Base-by-base conservation (phyloP, 2,888 invertebrate genomes). In the Ennomos erosarius region DNA sequence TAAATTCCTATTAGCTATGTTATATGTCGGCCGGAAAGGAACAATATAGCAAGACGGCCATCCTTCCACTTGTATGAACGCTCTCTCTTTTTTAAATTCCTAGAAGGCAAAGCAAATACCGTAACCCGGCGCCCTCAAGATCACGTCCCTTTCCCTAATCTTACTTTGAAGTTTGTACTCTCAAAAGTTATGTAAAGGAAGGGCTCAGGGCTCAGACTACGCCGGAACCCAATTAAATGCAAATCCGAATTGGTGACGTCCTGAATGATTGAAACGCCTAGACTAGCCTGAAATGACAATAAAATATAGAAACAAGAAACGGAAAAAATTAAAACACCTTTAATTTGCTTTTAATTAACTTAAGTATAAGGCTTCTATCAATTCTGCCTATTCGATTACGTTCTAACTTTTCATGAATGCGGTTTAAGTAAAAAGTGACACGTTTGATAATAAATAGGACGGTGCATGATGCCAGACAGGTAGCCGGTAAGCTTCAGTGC, bases 1-100 rank as follows among this genome's bases (percentile, higher is more conserved):
- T 68, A 66, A 56, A 65, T 64, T 51, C 61, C 47, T 55, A 55
- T 59, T 62, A 63, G 38, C 44, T 53, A 52, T 38, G 51, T 55
- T 49, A 50, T 61, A 61, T 47, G 60, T 57, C 57, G 47, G 53
- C 67, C 65, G 68, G 68, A 68, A 69, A 67, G 54, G 62, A 65
- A 69, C 63, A 67, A 70, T 68, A 65, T 49, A 52, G 56, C 10
- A 55, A 61, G 43, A 52, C 56, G 59, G 40, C 49, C 44, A 46
- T 52, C 46, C 52, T 52, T 46, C 45, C 52, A 53, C 47, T 59
- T 56, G 58, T 45, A 8, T 26, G 10, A 49, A 60, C 62, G 55
- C 43, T 65, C 55, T 55, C 55, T 59, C 62, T 48, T 63, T 57
- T 60, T 59, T 51, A 46, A 64, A 66, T 66, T 64, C 66, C 51